These are phyloP conservation scores for Felis catus DNA, from an alignment of 2,113 vertebrate species.

Conservation along the genomic window DNA sequence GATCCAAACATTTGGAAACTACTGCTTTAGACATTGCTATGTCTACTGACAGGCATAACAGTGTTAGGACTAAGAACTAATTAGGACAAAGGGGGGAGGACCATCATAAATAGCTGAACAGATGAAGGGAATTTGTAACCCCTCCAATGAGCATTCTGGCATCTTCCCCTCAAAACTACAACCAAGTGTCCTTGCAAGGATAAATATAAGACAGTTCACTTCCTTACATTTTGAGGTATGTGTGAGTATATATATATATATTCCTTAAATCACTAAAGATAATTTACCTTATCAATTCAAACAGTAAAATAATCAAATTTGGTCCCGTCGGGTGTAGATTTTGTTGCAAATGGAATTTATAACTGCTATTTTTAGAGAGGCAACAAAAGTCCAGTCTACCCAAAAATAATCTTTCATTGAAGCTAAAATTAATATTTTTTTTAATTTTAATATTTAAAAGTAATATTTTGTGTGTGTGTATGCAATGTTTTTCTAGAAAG, in stretches of 20 bases:
- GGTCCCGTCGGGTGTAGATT: not conserved
- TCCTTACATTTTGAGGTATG: not conserved
- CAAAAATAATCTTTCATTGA: constrained; percentile 9
- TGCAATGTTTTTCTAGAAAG: not conserved
- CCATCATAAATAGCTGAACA: not conserved
- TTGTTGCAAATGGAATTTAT: not conserved
- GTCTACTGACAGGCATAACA: not conserved
- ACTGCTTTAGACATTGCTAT: not conserved
- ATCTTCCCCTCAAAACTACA: not conserved
- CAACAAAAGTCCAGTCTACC: not conserved
- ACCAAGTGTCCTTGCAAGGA: not conserved
- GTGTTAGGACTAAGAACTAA: not conserved
- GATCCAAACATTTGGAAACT: constrained; percentile 10
- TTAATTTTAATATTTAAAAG: not conserved
- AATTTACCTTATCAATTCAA: not conserved
- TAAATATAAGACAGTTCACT: not conserved
- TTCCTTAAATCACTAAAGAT: not conserved
- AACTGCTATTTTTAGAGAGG: not conserved
- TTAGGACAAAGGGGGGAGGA: not conserved
- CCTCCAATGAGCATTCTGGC: not conserved
- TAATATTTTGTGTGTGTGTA: not conserved
- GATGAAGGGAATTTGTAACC: not conserved
- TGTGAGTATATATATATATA: not conserved
- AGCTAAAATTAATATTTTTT: constrained; percentile 16
- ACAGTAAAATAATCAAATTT: not conserved